Evolutionary conservation across 2,113 vertebrate species (phyloP).

Genomic region (Lophura nycthemera): DNA sequence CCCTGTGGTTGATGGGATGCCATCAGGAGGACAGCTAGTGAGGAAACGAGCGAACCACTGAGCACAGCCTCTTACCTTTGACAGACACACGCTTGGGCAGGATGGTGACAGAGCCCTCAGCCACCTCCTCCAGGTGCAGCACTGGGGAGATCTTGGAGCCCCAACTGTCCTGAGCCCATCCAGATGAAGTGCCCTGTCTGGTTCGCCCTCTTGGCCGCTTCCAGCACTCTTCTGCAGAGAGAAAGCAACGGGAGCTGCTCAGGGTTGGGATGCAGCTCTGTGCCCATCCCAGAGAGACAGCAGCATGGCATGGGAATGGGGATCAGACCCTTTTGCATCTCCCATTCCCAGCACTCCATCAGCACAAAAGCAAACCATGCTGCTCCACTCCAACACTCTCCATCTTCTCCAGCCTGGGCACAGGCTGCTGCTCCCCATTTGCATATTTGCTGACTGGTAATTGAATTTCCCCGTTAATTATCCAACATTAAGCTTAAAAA

Average conservation of each 20-base stretch:
- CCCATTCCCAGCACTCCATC: background rate
- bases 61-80: slow-evolving; percentile 74
- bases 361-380: rapidly evolving
- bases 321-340: background rate
- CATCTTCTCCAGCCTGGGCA: background rate
- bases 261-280: rapidly evolving
- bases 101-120: slow-evolving; percentile 92
- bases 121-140: slow-evolving; percentile 92
- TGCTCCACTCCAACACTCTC: background rate
- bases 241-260: background rate
- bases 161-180: slow-evolving; percentile 98
- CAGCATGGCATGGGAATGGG: rapidly evolving
- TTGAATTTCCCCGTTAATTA: slow-evolving; percentile 65
- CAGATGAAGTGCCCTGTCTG: slow-evolving; percentile 96
- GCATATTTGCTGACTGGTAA: slow-evolving; percentile 59
- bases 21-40: rapidly evolving
- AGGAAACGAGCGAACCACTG: background rate
- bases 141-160: slow-evolving; percentile 93
- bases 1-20: background rate
- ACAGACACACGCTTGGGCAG: slow-evolving; percentile 92
- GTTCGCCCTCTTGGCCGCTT: slow-evolving; percentile 91
- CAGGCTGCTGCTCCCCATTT: slow-evolving; percentile 6
- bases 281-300: background rate
- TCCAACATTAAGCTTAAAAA: background rate
- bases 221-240: slow-evolving; percentile 86